Percentiles rank a stretch among this genome's conserved stretches.
phyloP scores from a whole-genome alignment of 2,888 invertebrate species.

The Dexiosoma caninum region DNA sequence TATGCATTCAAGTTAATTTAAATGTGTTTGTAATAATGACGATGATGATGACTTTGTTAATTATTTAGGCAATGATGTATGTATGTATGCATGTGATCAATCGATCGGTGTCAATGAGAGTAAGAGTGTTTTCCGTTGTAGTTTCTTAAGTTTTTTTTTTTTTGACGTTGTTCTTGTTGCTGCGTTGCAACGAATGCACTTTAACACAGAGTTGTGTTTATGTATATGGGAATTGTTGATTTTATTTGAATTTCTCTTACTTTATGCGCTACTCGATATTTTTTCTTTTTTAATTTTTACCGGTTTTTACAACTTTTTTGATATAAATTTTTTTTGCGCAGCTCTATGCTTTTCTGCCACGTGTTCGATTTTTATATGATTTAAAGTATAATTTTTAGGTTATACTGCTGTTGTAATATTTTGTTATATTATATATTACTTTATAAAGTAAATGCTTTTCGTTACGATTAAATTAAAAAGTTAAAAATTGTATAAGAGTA shows the following conservation, averaged over 20 bases:
- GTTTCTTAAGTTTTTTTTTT: neutral
- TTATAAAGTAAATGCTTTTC: slow-evolving; percentile 23
- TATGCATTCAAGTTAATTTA: neutral
- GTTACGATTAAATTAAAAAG: slow-evolving; percentile 14
- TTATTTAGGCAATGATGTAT: neutral
- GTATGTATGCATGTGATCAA: slow-evolving; percentile 5
- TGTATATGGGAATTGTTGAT: neutral
- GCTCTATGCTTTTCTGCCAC: slow-evolving; percentile 53
- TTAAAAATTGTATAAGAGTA: slow-evolving; percentile 21
- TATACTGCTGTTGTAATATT: slow-evolving; percentile 8
- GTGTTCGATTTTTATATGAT: slow-evolving; percentile 48
- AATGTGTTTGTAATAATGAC: neutral
- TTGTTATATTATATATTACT: slow-evolving; percentile 20
- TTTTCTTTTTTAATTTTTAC: slow-evolving; percentile 34
- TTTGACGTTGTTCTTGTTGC: neutral
- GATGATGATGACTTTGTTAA: neutral
- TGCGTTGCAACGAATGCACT: slow-evolving; percentile 60
- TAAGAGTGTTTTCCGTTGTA: slow-evolving; percentile 15
- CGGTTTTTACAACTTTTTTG: slow-evolving; percentile 40
- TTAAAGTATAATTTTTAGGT: slow-evolving; percentile 39
- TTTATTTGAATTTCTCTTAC: slow-evolving; percentile 5
- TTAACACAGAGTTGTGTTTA: slow-evolving; percentile 59
- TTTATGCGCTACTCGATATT: neutral
- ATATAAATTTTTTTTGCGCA: slow-evolving; percentile 6
- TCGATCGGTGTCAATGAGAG: slow-evolving; percentile 39